Evolutionary conservation across 2,888 invertebrate species (phyloP), one percentile per base, ranked within the genome.

Genomic region (Agapostemon virescens): DNA sequence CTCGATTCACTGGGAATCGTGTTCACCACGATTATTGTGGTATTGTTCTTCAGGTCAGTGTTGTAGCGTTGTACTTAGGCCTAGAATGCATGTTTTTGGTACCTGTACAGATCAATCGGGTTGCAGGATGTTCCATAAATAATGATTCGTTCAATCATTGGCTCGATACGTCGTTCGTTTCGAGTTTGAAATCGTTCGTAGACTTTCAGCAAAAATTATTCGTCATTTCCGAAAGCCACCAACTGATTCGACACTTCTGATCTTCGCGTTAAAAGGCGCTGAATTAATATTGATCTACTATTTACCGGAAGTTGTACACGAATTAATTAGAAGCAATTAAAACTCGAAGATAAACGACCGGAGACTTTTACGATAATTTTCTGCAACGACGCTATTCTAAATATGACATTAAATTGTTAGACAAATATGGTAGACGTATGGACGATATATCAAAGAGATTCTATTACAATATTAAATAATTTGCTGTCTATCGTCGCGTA

Each of bases 41-140:
- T 55, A 33, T 64, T 20, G 38, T 55, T 77, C 15, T 69, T 63
- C 77, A 79, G 85, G 85, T 77, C 79, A 74, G 58, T 72, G 77
- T 68, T 84, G 74, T 84, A 79, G 76, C 70, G 71, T 69, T 73
- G 77, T 58, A 69, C 52, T 80, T 80, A 80, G 73, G 79, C 80
- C 79, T 80, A 79, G 49, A 63, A 78, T 73, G 73, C 66, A 72
- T 64, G 66, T 36, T 68, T n/a, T 42, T 30, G 63, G 45, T 70
- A 69, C 52, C 15, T 64, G 63, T 38, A 55, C 30, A 55, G 45
- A 20, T 61, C 17, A 30, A 30, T 55, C 2, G 7, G 55, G 17
- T 26, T 55, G 2, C 26, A 26, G 26, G 26, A 26, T 26, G 17
- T 17, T 26, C 17, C 26, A 55, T 26, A 55, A 17, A 26, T 55